Base-by-base conservation (phyloP, 2,797 vertebrate species). In the Miichthys miiuy region DNA sequence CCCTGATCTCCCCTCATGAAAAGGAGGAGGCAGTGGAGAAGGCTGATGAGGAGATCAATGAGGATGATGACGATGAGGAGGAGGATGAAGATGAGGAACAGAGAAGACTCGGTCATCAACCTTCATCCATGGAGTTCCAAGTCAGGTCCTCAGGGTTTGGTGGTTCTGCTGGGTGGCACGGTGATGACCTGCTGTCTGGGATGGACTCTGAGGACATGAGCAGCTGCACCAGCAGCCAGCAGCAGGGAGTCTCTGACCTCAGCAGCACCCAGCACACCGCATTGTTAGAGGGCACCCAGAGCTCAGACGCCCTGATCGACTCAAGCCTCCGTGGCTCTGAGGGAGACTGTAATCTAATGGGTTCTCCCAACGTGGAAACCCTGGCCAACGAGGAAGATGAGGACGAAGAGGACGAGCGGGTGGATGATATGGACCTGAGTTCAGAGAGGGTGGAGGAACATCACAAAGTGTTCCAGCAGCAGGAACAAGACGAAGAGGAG, bases 11-110 rank as follows among this genome's bases (percentile, higher is more conserved):
- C 7, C 90, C 91, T 50, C 86, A 88, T 58, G 94, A 94, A 27
- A 90, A 88, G 66, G 94, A 96, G 80, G 94, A 91, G 55, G 95
- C 92, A 0, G 94, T 96, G 64, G 95, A 96, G 79, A 96, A 96
- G 81, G 96, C 95, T 0, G 96, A 96, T 10, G 90, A 95, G 81
- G 96, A 96, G 81, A 95, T 95, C 79, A 96, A 96, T 51, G 94
- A 95, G 48, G 95, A 96, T 42, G 89, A 88, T 5, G 92, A 95
- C 0, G 91, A 92, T 0, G 92, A 95, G 4, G 92, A 94, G 0
- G 93, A 94, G 0, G 89, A 95, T 6, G 93, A 95, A 11, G 93
- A 95, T 12, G 93, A 95, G 16, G 92, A 95, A 2, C 91, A 94
- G 72, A 82, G 90, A 62, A 85, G 91, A 42, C 79, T 91, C 0